These are phyloP conservation scores for Exocentrus adspersus DNA, from an alignment of 2,888 invertebrate species.

Conservation along the genomic window DNA sequence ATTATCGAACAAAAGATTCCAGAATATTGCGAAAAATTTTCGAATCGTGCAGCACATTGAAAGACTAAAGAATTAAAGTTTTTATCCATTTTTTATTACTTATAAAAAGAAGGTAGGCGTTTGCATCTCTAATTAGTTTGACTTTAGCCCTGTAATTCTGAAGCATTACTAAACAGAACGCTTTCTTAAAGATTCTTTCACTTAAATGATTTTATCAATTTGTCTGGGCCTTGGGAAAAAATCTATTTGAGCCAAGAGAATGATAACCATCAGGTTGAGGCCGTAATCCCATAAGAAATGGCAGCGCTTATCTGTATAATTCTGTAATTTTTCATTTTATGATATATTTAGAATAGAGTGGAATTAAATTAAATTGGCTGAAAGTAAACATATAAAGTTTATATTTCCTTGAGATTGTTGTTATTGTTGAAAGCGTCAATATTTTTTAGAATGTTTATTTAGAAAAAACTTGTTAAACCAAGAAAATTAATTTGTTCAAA, in stretches of 20 bases:
- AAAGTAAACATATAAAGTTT: background rate
- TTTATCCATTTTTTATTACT: no score
- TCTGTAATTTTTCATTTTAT: conserved; percentile 21
- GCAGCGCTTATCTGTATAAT: conserved; percentile 10
- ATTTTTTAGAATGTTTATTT: background rate
- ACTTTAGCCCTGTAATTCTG: no score
- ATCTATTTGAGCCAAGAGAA: conserved; percentile 19
- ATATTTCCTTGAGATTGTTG: background rate
- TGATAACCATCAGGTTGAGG: conserved; percentile 24
- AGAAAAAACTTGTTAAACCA: no score
- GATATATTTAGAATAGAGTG: conserved; percentile 21
- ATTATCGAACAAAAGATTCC: no score
- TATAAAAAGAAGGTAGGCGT: no score
- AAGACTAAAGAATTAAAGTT: no score
- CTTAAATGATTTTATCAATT: conserved; percentile 18
- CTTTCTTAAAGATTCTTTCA: background rate
- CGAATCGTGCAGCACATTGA: no score
- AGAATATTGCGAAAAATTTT: no score
- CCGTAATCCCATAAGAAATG: conserved; percentile 20
- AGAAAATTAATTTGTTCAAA: no score
- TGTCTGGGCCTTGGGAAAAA: conserved; percentile 7
- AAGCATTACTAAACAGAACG: background rate
- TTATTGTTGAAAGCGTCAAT: no score
- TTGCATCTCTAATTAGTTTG: no score
- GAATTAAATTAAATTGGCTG: conserved; percentile 6